Evolutionary conservation across 2,113 vertebrate species (phyloP).

Genomic region (Istiophorus platypterus): DNA sequence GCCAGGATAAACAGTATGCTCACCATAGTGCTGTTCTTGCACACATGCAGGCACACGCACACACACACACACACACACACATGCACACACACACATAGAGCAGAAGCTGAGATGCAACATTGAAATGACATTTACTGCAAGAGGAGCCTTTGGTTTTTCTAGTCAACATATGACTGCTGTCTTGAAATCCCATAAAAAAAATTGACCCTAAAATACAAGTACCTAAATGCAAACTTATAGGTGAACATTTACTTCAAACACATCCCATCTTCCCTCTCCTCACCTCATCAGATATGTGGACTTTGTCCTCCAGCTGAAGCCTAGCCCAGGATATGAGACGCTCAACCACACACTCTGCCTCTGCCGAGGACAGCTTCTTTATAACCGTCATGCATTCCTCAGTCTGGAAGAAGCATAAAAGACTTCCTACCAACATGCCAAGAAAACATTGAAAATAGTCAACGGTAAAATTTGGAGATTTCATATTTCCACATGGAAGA

Average conservation of each 20-base stretch:
- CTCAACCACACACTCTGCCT: slow-evolving; percentile 88
- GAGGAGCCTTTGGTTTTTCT: not conserved
- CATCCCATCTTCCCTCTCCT: not conserved
- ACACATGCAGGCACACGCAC: too few relatives aligned
- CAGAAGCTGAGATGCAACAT: not conserved
- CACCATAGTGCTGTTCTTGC: not conserved
- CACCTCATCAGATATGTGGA: slow-evolving; percentile 84
- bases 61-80: not conserved
- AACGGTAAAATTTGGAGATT: not conserved
- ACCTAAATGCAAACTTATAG: not conserved
- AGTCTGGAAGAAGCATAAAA: slow-evolving; percentile 77
- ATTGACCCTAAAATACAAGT: not conserved
- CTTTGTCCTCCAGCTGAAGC: slow-evolving; percentile 86
- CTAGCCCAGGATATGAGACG: slow-evolving; percentile 88
- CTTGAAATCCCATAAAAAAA: not conserved
- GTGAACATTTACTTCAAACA: not conserved
- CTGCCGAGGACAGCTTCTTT: slow-evolving; percentile 84
- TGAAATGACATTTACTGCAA: not conserved
- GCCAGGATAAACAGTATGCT: not conserved
- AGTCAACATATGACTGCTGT: slow-evolving; percentile 5
- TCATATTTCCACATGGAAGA: not conserved
- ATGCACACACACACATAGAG: too few relatives aligned
- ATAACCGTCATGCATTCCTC: slow-evolving; percentile 86
- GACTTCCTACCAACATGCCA: not conserved
- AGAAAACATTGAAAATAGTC: not conserved